phyloP scores from a whole-genome alignment of 2,797 vertebrate species.

The Manis crassicaudata region DNA sequence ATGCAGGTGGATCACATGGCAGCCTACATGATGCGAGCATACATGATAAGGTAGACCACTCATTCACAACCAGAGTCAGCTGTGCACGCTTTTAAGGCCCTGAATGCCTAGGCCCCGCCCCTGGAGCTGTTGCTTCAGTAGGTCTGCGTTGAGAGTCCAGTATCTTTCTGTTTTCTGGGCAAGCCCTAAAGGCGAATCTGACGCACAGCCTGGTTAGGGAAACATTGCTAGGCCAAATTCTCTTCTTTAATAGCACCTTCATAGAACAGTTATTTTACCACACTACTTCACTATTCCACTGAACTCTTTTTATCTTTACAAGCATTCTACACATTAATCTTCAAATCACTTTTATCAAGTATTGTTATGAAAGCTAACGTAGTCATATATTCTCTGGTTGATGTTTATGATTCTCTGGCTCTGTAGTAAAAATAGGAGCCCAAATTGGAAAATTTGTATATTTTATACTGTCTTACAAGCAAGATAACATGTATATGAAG shows the following conservation, averaged over 20 bases:
- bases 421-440: background rate
- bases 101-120: background rate
- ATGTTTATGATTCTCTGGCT: background rate
- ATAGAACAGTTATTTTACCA: background rate
- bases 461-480: background rate
- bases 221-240: background rate
- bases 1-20: background rate
- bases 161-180: background rate
- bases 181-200: background rate
- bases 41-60: background rate
- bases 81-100: background rate
- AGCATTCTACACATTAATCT: background rate
- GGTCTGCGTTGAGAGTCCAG: background rate
- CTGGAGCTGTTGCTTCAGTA: background rate
- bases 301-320: constrained; percentile 17
- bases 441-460: constrained; percentile 26
- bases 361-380: background rate
- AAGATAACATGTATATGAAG: background rate
- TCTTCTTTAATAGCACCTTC: background rate
- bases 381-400: background rate
- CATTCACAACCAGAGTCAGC: background rate
- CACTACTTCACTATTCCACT: background rate
- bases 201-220: background rate
- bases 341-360: background rate
- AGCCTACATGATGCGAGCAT: background rate